Conservation (phyloP, 2,888 invertebrate genomes). For the Gasteruption jaculator region DNA sequence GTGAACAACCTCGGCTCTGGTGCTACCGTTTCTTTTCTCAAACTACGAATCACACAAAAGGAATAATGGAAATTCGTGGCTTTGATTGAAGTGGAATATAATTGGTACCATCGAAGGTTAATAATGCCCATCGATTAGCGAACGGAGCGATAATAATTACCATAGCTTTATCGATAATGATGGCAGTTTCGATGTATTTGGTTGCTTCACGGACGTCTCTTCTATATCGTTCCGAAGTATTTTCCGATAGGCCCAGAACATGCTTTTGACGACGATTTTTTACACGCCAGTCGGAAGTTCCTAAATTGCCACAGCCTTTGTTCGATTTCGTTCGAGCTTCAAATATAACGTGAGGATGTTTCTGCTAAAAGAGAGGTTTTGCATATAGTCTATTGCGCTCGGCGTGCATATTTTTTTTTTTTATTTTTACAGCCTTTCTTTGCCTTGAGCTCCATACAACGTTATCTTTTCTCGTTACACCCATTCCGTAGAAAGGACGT, state of each 20-base stretch:
- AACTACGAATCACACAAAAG: slow-evolving; percentile 55
- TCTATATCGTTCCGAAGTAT: slow-evolving; percentile 51
- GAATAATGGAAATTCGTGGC: not conserved
- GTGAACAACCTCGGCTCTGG: slow-evolving; percentile 82
- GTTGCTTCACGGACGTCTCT: slow-evolving; percentile 86
- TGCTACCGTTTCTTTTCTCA: slow-evolving; percentile 85
- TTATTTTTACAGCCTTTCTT: too few relatives aligned
- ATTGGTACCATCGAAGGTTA: too few relatives aligned
- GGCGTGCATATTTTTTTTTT: too few relatives aligned
- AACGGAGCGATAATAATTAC: slow-evolving; percentile 53
- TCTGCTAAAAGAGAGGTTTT: slow-evolving; percentile 76
- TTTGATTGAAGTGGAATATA: too few relatives aligned
- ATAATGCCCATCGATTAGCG: slow-evolving; percentile 2
- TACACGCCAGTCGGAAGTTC: slow-evolving; percentile 71
- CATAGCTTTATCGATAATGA: slow-evolving; percentile 96
- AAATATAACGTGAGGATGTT: slow-evolving; percentile 97
- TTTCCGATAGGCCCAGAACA: slow-evolving; percentile 48
- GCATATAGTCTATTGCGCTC: slow-evolving; percentile 44
- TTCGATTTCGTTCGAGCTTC: slow-evolving; percentile 87
- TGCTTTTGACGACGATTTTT: slow-evolving; percentile 62
- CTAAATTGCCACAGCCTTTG: slow-evolving; percentile 86
- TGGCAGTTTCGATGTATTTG: slow-evolving; percentile 93
- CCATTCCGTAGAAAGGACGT: too few relatives aligned
- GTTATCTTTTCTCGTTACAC: too few relatives aligned
- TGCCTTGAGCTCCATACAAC: too few relatives aligned